Evolutionary conservation across 1,140 invertebrate species (phyloP).

Genomic region (Conopomorpha cramerella): DNA sequence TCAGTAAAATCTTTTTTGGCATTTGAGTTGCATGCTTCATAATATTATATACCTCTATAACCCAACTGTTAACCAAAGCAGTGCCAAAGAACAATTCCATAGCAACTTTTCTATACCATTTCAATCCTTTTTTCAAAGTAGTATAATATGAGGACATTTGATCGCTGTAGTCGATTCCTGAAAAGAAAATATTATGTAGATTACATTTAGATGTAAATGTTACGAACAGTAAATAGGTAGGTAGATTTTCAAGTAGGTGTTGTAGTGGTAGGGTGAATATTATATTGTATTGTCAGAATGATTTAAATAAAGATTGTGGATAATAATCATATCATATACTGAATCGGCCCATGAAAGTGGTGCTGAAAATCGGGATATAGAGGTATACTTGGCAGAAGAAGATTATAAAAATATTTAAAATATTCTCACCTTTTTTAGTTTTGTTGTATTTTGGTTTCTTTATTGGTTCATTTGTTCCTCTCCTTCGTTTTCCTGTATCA

Average conservation of each 20-base stretch:
- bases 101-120: slow-evolving; percentile 29
- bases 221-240: no score
- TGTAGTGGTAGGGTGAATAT: no score
- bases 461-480: slow-evolving; percentile 2
- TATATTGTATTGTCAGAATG: no score
- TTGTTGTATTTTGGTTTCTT: slow-evolving; percentile 8
- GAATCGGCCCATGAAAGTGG: no score
- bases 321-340: no score
- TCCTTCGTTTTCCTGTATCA: slow-evolving; percentile 3
- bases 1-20: neutral
- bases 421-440: slow-evolving; percentile 11
- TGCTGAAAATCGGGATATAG: no score
- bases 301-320: no score
- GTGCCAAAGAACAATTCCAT: slow-evolving; percentile 23
- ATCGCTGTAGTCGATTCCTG: slow-evolving; percentile 9
- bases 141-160: slow-evolving; percentile 27
- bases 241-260: no score
- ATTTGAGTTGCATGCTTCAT: neutral
- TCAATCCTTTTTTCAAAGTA: slow-evolving; percentile 20
- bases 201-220: no score
- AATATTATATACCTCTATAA: slow-evolving; percentile 10
- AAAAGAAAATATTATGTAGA: no score
- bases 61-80: slow-evolving; percentile 17
- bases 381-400: no score
- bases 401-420: no score